Base-by-base conservation (phyloP, 2,797 vertebrate species). In the Cyprinodon diabolis region DNA sequence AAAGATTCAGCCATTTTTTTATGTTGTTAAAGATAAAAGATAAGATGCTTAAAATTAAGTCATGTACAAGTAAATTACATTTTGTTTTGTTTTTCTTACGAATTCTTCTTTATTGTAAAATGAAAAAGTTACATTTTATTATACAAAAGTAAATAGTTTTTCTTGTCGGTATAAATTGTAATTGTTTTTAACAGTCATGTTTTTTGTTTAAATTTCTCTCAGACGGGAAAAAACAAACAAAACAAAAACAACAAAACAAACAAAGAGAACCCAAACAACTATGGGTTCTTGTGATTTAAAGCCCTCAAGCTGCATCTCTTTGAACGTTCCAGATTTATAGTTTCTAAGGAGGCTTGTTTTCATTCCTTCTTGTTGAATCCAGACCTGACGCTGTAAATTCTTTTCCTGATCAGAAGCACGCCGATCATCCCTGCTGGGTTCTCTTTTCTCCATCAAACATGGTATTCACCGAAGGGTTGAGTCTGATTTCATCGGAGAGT, bases 371-470 rank as follows among this genome's bases (percentile, higher is more conserved):
- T 13, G 23, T 49, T 23, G 25, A 71, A 47, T 21, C 45, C 43
- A 60, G 43, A 58, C 43, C 11, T 14, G 17, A n/a, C 19, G 43
- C 48, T 57, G 45, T 52, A 54, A 69, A 30, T 52, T 54, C 19
- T 55, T 43, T 55, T 69, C 51, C 67, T 69, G 23, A 30, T 48
- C 69, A 71, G 56, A 62, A 60, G 62, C 7, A 12, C 2, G 23
- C 19, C 55, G 25, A 40, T 62, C 45, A 14, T 72, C 60, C 47
- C 58, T n/a, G 30, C 48, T 60, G 54, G 4, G 21, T 51, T 30
- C 54, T 25, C 15, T 49, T 35, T 63, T 19, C 30, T 49, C n/a
- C 19, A 35, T 66, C n/a, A 35, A 67, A 58, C 37, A 48, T 40
- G 65, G 11, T 52, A 19, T 43, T 67, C 23, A 67, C 17, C 3